phyloP scores from a whole-genome alignment of 2,888 invertebrate genomes.

The Pristionchus exspectatus region DNA sequence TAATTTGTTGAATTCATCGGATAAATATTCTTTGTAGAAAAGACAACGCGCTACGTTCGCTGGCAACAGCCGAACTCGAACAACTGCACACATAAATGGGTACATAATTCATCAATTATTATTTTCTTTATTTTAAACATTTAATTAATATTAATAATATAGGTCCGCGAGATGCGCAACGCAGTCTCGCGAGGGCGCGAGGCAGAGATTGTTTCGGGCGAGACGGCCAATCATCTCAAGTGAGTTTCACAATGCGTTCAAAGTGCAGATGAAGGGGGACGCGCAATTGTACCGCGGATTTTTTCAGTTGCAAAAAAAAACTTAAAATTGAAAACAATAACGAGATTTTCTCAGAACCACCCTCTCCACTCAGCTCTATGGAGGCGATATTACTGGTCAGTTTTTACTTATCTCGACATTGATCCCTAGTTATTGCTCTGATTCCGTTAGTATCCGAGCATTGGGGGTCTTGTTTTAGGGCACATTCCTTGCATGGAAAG shows the following conservation, averaged over 20 bases:
- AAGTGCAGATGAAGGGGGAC: too few relatives aligned
- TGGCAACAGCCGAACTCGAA: constrained; percentile 49
- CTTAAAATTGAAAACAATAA: too few relatives aligned
- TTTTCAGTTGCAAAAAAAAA: background rate
- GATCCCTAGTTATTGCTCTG: too few relatives aligned
- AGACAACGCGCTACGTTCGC: constrained; percentile 36
- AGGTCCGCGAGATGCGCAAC: constrained; percentile 42
- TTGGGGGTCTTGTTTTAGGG: too few relatives aligned
- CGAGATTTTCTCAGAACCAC: constrained; percentile 20
- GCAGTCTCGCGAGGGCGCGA: background rate
- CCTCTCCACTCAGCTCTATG: constrained; percentile 37
- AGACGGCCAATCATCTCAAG: background rate
- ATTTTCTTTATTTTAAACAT: background rate
- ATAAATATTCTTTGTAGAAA: background rate
- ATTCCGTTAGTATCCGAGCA: too few relatives aligned
- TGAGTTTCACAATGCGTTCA: background rate
- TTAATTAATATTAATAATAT: background rate
- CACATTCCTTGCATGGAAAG: too few relatives aligned
- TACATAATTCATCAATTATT: background rate
- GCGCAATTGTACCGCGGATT: too few relatives aligned
- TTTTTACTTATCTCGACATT: background rate
- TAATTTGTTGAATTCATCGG: too few relatives aligned
- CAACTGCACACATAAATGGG: constrained; percentile 54
- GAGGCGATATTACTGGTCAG: constrained; percentile 45
- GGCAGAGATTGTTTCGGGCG: constrained; percentile 30